Evolutionary conservation across 2,888 invertebrate genomes (phyloP), one percentile per base, ranked within the genome.

Genomic region (Nephrocerus scutellatus): DNA sequence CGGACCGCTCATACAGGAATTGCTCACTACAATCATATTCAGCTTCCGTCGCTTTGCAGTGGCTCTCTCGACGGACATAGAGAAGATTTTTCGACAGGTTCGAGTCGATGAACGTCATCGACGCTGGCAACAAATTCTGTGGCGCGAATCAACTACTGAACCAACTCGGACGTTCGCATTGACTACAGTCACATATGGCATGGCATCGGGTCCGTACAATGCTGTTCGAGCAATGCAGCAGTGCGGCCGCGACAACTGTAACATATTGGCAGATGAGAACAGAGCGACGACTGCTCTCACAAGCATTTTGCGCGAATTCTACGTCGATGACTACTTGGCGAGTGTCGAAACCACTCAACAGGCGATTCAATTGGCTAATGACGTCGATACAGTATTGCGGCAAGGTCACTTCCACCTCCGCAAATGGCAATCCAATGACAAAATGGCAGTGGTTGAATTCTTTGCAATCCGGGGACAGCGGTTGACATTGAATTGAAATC

Each of bases 1-100:
- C 18, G 36, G 36, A 29, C 36, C 20, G 20, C 35, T 35, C 30
- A 35, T 26, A 35, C 28, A 35, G 15, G 28, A 35, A 15, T 28
- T 21, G 15, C 21, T 35, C n/a, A 12, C 20, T 10, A 28, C 6
- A 24, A 12, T n/a, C n/a, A n/a, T n/a, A n/a, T n/a, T n/a, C n/a
- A n/a, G n/a, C n/a, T n/a, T n/a, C n/a, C n/a, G n/a, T n/a, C n/a
- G n/a, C n/a, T n/a, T n/a, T n/a, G n/a, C n/a, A n/a, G n/a, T n/a
- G n/a, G n/a, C n/a, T n/a, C n/a, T n/a, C n/a, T n/a, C n/a, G n/a
- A n/a, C n/a, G n/a, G n/a, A n/a, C n/a, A n/a, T n/a, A n/a, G n/a
- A n/a, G n/a, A n/a, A n/a, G n/a, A n/a, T n/a, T n/a, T n/a, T n/a
- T n/a, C n/a, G n/a, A n/a, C n/a, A n/a, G n/a, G n/a, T n/a, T n/a